Conservation (phyloP, 2,888 invertebrate genomes). For the Helobdella robusta region DNA sequence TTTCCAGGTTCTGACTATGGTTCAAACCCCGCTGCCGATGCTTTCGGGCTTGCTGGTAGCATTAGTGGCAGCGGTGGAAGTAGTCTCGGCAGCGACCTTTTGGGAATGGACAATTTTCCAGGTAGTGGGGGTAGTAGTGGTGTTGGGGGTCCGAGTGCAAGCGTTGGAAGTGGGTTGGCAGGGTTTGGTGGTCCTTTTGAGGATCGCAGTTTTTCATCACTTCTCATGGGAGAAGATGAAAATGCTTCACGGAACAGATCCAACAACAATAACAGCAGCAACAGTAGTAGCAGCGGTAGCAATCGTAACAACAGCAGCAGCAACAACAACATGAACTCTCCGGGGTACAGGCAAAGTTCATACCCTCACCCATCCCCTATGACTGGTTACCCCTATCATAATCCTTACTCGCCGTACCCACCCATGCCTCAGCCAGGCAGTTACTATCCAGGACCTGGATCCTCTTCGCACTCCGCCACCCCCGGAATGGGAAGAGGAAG, state of each 20-base stretch:
- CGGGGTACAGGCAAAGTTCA: conserved; percentile 22
- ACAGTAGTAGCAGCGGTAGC: background rate
- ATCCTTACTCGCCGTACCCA: conserved; percentile 24
- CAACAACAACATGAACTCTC: background rate
- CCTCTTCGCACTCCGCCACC: background rate
- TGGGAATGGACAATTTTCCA: conserved; percentile 22
- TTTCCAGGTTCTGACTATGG: conserved; percentile 5
- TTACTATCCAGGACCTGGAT: background rate
- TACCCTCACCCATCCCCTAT: conserved; percentile 18
- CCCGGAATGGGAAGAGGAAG: conserved; percentile 1
- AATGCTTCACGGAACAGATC: background rate
- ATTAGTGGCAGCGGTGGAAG: background rate
- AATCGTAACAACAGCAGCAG: background rate
- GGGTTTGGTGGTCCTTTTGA: conserved; percentile 16
- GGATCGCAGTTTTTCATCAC: conserved; percentile 23
- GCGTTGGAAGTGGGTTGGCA: background rate
- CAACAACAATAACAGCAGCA: conserved; percentile 1
- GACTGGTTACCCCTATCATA: conserved; percentile 13
- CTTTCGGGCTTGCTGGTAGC: background rate
- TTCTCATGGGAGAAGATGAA: conserved; percentile 21
- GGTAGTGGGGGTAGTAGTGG: no score
- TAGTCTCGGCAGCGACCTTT: background rate
- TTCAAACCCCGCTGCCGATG: background rate
- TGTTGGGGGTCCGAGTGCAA: background rate
- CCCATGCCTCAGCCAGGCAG: background rate